Base-by-base conservation (phyloP, 2,888 invertebrate species). In the Melitaea athalia region DNA sequence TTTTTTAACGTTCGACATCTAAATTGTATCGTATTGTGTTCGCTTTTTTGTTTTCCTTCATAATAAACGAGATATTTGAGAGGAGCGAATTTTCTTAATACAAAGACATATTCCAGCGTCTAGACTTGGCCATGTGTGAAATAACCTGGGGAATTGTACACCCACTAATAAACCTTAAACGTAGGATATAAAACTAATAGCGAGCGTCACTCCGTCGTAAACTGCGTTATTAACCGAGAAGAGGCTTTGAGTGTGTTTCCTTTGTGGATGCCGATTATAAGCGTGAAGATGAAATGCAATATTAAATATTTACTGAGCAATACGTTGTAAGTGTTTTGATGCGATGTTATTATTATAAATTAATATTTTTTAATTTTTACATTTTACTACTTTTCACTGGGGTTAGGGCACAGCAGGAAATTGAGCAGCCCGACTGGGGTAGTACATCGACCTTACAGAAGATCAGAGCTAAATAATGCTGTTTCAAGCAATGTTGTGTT, bases 151-250 rank as follows among this genome's bases (percentile, higher is more conserved):
- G 85, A 84, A 88, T 85, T 82, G 85, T 85, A 83, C 84, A 82
- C 80, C 81, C 83, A 84, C 89, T 89, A 91, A 89, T 91, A 92
- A 91, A 91, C 85, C 83, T 87, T 89, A 88, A 91, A 86, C 85
- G 89, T 83, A 80, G 81, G 77, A 76, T 82, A 82, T 91, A 90
- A 91, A 91, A 91, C 87, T 91, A 91, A 92, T 89, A 87, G 87
- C 82, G 76, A 79, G 81, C 86, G 87, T 88, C 86, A 89, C 86
- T 84, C 72, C 75, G 85, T 87, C 89, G 88, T 91, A 91, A 91
- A 90, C 81, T 78, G 77, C 80, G 83, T 82, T 88, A 87, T 86
- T 87, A 88, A 83, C 85, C 78, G 81, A 83, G 81, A 83, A 83
- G 80, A 84, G 79, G 59, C 66, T 72, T 67, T 71, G 72, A 72